Evolutionary conservation across 2,888 invertebrate species (phyloP).

Genomic region (Acleris emargana): DNA sequence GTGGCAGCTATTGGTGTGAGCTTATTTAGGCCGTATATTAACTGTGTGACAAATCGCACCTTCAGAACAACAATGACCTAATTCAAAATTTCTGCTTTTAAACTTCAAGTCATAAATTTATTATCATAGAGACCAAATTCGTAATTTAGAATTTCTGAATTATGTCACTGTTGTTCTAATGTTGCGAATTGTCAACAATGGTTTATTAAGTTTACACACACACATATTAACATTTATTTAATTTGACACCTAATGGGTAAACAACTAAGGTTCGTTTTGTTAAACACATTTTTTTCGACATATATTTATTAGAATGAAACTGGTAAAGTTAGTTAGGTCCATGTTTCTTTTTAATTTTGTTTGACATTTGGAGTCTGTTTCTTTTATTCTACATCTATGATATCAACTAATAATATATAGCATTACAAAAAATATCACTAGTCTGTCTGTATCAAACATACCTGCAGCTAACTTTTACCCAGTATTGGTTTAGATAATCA

Average conservation of each 20-base stretch:
- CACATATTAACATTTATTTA: constrained; percentile 1
- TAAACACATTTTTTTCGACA: constrained; percentile 1
- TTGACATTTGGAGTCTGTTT: background rate
- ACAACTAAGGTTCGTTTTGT: background rate
- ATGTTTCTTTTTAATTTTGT: constrained; percentile 2
- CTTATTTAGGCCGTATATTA: constrained; percentile 1
- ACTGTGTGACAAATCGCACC: constrained; percentile 2
- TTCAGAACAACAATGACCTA: no score
- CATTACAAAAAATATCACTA: no score
- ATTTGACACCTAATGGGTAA: background rate
- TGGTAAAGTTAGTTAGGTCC: constrained; percentile 1
- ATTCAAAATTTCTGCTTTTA: no score
- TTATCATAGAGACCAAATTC: no score
- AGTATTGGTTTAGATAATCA: no score
- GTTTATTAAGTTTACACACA: constrained; percentile 2
- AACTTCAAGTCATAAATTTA: no score
- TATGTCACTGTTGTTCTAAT: no score
- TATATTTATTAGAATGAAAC: constrained; percentile 2
- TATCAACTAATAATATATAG: background rate
- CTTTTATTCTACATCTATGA: no score
- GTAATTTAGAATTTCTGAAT: no score
- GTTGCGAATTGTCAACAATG: constrained; percentile 1
- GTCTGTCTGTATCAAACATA: no score
- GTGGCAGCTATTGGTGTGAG: constrained; percentile 1
- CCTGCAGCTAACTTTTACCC: no score